Conservation (phyloP, 2,797 vertebrate species). For the Hydrolagus colliei region DNA sequence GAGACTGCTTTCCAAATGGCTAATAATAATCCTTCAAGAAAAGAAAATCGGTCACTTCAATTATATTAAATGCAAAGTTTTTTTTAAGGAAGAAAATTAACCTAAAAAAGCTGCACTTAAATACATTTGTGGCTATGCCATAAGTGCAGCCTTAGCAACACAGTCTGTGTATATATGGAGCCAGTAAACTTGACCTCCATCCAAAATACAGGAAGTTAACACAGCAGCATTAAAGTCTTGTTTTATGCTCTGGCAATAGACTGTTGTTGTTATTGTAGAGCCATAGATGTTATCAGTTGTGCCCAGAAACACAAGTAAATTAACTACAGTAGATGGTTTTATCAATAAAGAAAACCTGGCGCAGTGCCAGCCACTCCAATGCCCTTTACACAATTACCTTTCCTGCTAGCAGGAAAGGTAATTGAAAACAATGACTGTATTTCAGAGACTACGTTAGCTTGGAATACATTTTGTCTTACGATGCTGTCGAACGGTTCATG, state of each 20-base stretch:
- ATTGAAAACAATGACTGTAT: neutral
- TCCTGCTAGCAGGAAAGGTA: neutral
- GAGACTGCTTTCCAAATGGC: no score
- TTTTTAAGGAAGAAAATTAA: no score
- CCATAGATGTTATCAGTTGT: neutral
- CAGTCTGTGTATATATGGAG: neutral
- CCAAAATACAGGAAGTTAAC: neutral
- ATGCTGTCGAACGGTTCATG: neutral
- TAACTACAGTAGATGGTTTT: neutral
- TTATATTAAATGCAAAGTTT: no score
- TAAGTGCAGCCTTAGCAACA: neutral
- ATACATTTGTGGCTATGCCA: neutral
- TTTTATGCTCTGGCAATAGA: neutral
- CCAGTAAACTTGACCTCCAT: no score
- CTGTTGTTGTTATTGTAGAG: neutral
- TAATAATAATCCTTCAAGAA: no score
- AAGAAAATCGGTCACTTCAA: no score
- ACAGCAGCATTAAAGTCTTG: neutral
- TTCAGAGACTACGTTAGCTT: neutral
- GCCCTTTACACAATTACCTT: neutral
- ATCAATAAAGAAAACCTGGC: neutral
- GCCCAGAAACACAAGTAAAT: neutral
- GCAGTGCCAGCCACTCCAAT: neutral
- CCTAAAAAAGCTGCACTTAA: neutral
- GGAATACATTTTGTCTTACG: neutral